Conservation (phyloP, 2,888 invertebrate species). For the Opisthograptis luteolata region DNA sequence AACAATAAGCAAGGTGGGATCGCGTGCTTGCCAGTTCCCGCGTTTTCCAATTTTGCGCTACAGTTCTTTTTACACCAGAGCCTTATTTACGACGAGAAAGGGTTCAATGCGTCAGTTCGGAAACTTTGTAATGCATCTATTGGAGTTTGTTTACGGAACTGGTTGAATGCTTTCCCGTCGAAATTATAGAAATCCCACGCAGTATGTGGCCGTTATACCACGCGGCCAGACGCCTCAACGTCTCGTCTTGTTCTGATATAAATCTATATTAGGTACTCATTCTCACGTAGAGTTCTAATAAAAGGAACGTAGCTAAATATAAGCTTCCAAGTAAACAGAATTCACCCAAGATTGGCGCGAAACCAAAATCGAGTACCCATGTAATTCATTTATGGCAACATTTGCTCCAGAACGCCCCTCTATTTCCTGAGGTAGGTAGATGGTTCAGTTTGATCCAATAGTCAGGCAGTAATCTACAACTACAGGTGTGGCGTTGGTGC, state of each 20-base stretch:
- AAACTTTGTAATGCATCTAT: neutral
- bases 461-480: too few species aligned
- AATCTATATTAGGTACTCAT: neutral
- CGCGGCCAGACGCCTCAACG: too few species aligned
- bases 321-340: neutral
- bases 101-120: neutral
- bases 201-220: too few species aligned
- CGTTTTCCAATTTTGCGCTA: constrained; percentile 57
- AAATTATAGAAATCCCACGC: too few species aligned
- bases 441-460: too few species aligned
- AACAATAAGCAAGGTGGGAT: constrained; percentile 61
- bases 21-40: constrained; percentile 56
- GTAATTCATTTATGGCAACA: neutral
- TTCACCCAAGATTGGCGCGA: constrained; percentile 1
- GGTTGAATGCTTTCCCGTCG: too few species aligned
- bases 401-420: too few species aligned
- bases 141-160: too few species aligned
- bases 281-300: too few species aligned
- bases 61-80: constrained; percentile 56
- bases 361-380: neutral
- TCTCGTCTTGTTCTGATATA: too few species aligned
- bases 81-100: neutral
- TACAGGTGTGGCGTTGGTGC: too few species aligned
- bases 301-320: neutral
- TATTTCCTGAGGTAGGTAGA: too few species aligned